A percentile compares a stretch with the other conserved stretches of the same genome.
Conservation (phyloP, 2,113 vertebrate genomes). For the Solea senegalensis region DNA sequence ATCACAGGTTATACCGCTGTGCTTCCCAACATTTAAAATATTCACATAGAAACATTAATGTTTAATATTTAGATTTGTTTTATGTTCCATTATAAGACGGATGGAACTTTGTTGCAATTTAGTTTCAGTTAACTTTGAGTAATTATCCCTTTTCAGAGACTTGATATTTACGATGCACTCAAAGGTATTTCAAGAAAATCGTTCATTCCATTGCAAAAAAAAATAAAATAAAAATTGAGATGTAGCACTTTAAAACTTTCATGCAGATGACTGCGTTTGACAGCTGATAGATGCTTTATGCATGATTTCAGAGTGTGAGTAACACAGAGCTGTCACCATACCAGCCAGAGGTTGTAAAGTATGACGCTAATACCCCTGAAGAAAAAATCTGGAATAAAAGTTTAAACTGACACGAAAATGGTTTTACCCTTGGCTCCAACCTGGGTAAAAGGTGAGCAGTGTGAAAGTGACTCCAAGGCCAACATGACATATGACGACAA, state of each 20-base stretch:
- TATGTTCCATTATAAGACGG: no score
- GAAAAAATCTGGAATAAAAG: background rate
- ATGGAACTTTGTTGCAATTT: no score
- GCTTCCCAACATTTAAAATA: no score
- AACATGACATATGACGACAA: background rate
- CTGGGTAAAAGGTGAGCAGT: background rate
- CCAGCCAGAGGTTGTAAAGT: slow-evolving; percentile 18
- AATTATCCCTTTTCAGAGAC: background rate
- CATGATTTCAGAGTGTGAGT: slow-evolving; percentile 23
- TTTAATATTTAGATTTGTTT: no score
- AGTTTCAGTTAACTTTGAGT: no score
- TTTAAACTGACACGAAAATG: background rate
- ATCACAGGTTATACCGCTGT: no score
- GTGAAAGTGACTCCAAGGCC: background rate
- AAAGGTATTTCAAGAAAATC: slow-evolving; percentile 7
- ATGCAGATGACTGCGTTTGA: slow-evolving; percentile 8
- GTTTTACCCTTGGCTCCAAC: background rate
- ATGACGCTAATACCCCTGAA: slow-evolving; percentile 5
- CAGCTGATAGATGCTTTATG: slow-evolving; percentile 16
- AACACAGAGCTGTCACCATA: slow-evolving; percentile 23
- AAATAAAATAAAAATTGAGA: background rate
- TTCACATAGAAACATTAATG: no score
- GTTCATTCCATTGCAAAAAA: background rate
- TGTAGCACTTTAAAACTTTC: slow-evolving; percentile 15
- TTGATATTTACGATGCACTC: background rate